Evolutionary conservation across 2,888 invertebrate genomes (phyloP).

Genomic region (Spilosoma lubricipeda): DNA sequence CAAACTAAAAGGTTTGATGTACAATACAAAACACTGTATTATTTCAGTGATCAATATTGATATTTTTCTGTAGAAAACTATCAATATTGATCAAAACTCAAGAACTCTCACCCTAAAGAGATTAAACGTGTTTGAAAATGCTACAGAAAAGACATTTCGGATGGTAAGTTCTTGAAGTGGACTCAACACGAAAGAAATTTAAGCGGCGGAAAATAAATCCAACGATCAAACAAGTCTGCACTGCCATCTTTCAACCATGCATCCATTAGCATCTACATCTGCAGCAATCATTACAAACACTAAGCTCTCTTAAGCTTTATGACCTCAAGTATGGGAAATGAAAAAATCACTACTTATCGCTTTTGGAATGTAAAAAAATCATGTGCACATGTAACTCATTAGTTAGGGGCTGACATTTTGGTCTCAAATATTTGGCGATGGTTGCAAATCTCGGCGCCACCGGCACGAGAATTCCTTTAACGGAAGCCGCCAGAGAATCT

Average conservation of each 20-base stretch:
- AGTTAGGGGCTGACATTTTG: slow-evolving; percentile 69
- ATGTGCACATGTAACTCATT: slow-evolving; percentile 82
- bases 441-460: slow-evolving; percentile 81
- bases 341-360: slow-evolving; percentile 59
- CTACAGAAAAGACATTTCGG: not conserved
- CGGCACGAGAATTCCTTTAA: slow-evolving; percentile 64
- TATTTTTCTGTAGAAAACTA: not conserved
- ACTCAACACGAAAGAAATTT: not conserved
- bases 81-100: not conserved
- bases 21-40: not conserved
- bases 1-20: too few species aligned
- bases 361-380: slow-evolving; percentile 56
- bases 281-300: slow-evolving; percentile 44
- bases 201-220: not conserved
- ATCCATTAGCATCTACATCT: slow-evolving; percentile 41
- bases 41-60: too few species aligned
- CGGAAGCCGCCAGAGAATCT: slow-evolving; percentile 54
- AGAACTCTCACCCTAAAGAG: not conserved
- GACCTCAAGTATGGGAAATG: slow-evolving; percentile 44
- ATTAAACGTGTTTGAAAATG: not conserved
- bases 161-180: not conserved
- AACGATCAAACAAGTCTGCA: not conserved
- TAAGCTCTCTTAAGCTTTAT: slow-evolving; percentile 52
- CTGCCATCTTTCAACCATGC: slow-evolving; percentile 25
- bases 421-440: slow-evolving; percentile 80